Percentiles rank a stretch among this genome's conserved stretches.
phyloP scores from a whole-genome alignment of 2,888 invertebrate species.

The Xestia c-nigrum region DNA sequence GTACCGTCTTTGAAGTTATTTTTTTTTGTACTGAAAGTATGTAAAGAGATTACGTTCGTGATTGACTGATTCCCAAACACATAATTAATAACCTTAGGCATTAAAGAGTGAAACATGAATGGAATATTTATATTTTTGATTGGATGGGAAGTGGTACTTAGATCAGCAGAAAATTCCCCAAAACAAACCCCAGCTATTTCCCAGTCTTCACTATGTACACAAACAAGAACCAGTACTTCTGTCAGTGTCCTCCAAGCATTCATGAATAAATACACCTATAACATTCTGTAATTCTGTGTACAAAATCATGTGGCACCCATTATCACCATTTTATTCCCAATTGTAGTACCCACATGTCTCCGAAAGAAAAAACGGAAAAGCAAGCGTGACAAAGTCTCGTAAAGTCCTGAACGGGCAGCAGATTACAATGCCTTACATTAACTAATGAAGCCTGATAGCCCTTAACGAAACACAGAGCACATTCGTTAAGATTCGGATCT shows the following conservation, averaged over 20 bases:
- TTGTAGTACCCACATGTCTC: neutral
- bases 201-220: neutral
- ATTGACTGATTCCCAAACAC: neutral
- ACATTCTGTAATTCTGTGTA: neutral
- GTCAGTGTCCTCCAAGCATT: neutral
- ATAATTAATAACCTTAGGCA: conserved; percentile 10
- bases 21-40: neutral
- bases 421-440: conserved; percentile 55
- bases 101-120: conserved; percentile 1
- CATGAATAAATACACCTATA: neutral
- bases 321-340: neutral
- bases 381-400: conserved; percentile 58
- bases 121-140: neutral
- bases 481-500: conserved; percentile 59
- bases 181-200: conserved; percentile 10
- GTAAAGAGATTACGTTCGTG: neutral
- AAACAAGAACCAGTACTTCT: neutral
- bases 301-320: neutral
- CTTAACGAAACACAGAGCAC: conserved; percentile 40
- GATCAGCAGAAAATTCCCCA: neutral
- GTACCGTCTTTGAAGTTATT: neutral
- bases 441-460: conserved; percentile 62
- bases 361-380: neutral
- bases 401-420: conserved; percentile 37
- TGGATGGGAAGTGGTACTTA: neutral